Conservation (phyloP, 2,797 vertebrate species). For the Sardinella longiceps region DNA sequence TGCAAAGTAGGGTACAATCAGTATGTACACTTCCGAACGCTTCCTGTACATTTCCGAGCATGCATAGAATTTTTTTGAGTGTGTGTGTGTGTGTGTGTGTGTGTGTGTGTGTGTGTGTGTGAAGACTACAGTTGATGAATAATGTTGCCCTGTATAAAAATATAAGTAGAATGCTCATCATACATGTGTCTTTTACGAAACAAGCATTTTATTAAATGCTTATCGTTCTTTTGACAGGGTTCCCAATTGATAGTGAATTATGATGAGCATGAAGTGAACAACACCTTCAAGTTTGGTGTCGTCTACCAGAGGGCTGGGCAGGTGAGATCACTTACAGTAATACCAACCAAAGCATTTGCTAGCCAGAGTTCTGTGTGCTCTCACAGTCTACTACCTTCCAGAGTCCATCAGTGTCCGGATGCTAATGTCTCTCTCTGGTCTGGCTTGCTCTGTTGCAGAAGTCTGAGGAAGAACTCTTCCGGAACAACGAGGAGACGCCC, state of each 20-base stretch:
- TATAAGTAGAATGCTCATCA: neutral
- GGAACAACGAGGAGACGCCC: constrained; percentile 85
- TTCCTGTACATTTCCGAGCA: neutral
- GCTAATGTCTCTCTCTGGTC: neutral
- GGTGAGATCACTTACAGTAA: constrained; percentile 75
- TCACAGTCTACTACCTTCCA: neutral
- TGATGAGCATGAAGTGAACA: constrained; percentile 92
- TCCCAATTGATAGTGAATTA: constrained; percentile 90
- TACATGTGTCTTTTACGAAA: neutral
- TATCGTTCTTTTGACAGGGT: constrained; percentile 68
- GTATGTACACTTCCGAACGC: neutral
- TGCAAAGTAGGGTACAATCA: neutral
- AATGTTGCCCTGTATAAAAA: neutral
- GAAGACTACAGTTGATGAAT: neutral
- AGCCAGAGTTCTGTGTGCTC: neutral
- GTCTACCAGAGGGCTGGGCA: constrained; percentile 89
- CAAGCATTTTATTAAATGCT: neutral
- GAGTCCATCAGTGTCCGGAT: neutral
- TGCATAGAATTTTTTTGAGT: neutral
- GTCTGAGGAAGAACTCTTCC: constrained; percentile 87
- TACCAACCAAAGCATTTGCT: neutral
- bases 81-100: no score
- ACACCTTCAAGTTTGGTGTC: constrained; percentile 95
- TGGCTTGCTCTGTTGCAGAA: constrained; percentile 70
- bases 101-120: neutral